Base-by-base conservation (phyloP, 1,140 invertebrate species). In the Nylanderia fulva region DNA sequence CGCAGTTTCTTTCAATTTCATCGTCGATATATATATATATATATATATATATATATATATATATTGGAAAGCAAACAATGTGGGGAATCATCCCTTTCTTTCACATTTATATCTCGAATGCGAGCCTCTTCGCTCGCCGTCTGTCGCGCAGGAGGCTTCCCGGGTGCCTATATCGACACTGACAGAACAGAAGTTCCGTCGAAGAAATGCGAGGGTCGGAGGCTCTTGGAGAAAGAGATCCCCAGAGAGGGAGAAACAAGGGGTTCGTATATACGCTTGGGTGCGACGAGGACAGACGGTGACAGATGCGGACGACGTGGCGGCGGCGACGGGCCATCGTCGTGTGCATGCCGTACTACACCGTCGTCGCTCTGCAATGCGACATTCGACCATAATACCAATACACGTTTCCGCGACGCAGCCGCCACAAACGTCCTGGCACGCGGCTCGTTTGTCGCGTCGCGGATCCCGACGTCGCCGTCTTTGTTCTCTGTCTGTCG, bases 361-460 rank as follows among this genome's bases (percentile, higher is more conserved):
- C 1, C 15, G 33, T 5, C 36, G 33, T 21, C 71, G 33, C 52
- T 18, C 87, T 87, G 86, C 86, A 87, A 52, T 56, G 74, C 74
- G 68, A 85, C 86, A 75, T 56, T 75, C 86, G 68, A 71, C 77
- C 11, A 82, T 82, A 71, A 82, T 82, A 71, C 66, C 36, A 61
- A 79, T 33, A 45, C 66, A n/a, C 52, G 52, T 39, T 71, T 82
- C 71, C 77, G 15, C 74, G 56, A 15, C 36, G 21, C 45, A 48
- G 36, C 60, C 42, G 75, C 48, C 48, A 56, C 63, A 56, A 80
- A 33, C 64, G 64, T 56, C n/a, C 66, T 64, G 48, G 36, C 69
- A 33, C 52, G 52, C 29, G 29, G 29, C 24, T 80, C 77, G 66
- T 61, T 54, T 54, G 77, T 42, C 64, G 48, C 63, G 48, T 27